Evolutionary conservation across 2,888 invertebrate species (phyloP), one percentile per base, ranked within the genome.

Genomic region (Ligdia adustata): DNA sequence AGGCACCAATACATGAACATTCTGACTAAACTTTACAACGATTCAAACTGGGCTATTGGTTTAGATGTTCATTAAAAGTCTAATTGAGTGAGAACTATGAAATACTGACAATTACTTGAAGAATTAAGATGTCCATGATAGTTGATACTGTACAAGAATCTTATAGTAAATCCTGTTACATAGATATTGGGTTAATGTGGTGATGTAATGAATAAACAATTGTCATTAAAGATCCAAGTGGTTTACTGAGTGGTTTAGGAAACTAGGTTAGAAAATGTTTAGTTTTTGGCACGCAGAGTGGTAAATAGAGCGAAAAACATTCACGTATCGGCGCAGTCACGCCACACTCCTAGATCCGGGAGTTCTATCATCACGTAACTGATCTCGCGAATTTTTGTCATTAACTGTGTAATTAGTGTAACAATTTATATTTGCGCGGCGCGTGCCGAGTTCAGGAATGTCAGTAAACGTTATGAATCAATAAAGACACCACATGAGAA

Each of bases 401-500:
- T n/a, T 24, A 14, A 9, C 20, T 22, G 29, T 4, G 11, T 20
- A 41, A 37, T 32, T 32, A 33, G 16, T 15, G 11, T 22, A 1
- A 15, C 4, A 3, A 6, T 27, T 32, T 32, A 48, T 38, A 28
- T 9, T 22, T 9, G 24, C 37, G 16, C 12, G 12, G 16, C 22
- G 9, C 15, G 28, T 24, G 5, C 27, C 22, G 9, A 15, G 27
- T 42, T 14, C 20, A 37, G 32, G 15, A 37, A 29, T 33, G 40
- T 28, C 29, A 34, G 29, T 27, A 40, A 12, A 16, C 31, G 24
- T 39, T 28, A 34, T 12, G 27, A 64, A 68, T 70, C 55, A 62
- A 64, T 67, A 61, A 58, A 60, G 62, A 64, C 47, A 52, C 57
- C 63, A 69, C 60, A 67, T 66, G 60, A 62, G 57, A 69, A 70